A percentile compares a stretch with the other conserved stretches of the same genome.
These are phyloP conservation scores for Leptinotarsa defecta DNA, from an alignment of 1,140 invertebrate genomes.

Conservation along the genomic window DNA sequence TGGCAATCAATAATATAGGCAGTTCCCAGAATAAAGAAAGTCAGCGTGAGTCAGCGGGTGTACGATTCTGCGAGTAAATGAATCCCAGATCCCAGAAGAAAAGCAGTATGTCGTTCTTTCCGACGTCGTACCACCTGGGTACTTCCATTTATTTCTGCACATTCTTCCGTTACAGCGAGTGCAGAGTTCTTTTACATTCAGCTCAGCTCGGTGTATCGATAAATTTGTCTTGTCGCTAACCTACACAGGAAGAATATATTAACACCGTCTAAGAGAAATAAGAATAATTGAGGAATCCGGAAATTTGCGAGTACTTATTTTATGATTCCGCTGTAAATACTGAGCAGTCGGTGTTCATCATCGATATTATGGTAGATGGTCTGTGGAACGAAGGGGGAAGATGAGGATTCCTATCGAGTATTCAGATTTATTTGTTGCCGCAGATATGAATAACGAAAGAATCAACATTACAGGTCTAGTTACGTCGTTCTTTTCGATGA, in stretches of 20 bases:
- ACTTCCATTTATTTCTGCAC: conserved; percentile 38
- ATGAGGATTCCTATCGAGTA: too few relatives aligned
- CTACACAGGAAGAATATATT: conserved; percentile 45
- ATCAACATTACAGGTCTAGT: too few relatives aligned
- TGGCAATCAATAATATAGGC: background rate
- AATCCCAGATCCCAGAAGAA: conserved; percentile 4
- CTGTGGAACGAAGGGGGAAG: background rate
- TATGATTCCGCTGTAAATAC: conserved; percentile 13
- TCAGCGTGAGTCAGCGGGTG: background rate
- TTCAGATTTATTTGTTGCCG: too few relatives aligned
- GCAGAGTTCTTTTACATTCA: conserved; percentile 26
- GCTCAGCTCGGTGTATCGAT: conserved; percentile 33
- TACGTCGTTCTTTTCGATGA: too few relatives aligned
- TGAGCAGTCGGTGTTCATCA: conserved; percentile 8
- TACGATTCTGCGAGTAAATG: background rate
- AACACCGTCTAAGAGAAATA: conserved; percentile 35
- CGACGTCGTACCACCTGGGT: conserved; percentile 38
- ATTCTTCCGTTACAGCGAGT: conserved; percentile 35
- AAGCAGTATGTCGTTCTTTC: background rate
- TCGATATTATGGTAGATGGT: background rate
- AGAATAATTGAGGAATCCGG: conserved; percentile 41
- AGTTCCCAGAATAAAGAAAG: conserved; percentile 8
- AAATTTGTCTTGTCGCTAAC: conserved; percentile 44
- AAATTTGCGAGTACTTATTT: conserved; percentile 31
- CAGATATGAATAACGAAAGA: too few relatives aligned